Percentiles rank a stretch among this genome's conserved stretches.
These are phyloP conservation scores for Campylomormyrus tamandua DNA, from an alignment of 2,113 vertebrate genomes.

Conservation along the genomic window DNA sequence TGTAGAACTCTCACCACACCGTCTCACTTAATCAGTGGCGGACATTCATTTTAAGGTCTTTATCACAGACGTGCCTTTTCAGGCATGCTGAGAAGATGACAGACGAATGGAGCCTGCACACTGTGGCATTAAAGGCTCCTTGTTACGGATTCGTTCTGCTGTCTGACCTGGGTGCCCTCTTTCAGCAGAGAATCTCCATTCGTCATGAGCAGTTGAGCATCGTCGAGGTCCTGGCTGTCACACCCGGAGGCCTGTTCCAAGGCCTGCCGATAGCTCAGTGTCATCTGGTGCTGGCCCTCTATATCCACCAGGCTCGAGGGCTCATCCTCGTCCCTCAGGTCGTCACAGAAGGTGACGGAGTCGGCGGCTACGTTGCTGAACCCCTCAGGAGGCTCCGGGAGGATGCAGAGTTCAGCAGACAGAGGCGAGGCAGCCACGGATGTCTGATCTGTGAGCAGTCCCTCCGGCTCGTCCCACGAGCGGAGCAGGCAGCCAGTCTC, in stretches of 20 bases:
- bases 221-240: constrained; percentile 51
- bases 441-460: constrained; percentile 8
- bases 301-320: constrained; percentile 65
- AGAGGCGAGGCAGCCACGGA: constrained; percentile 9
- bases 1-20: background rate
- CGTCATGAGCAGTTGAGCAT: constrained; percentile 77
- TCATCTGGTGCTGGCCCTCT: constrained; percentile 61
- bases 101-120: background rate
- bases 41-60: background rate
- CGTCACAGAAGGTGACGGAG: constrained; percentile 67
- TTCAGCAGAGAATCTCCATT: constrained; percentile 86
- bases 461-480: constrained; percentile 68
- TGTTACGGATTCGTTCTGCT: background rate
- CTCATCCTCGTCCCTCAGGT: constrained; percentile 55
- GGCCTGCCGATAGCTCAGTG: constrained; percentile 73
- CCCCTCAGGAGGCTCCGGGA: constrained; percentile 70
- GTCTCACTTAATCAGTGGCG: background rate
- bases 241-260: constrained; percentile 64
- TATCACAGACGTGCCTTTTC: background rate
- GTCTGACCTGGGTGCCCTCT: constrained; percentile 75
- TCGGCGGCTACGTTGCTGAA: constrained; percentile 80
- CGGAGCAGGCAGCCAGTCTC: constrained; percentile 62
- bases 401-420: constrained; percentile 34
- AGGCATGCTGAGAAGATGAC: background rate
- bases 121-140: background rate